These are phyloP conservation scores for Stegana nigrithorax DNA, from an alignment of 2,888 invertebrate species.

Conservation along the genomic window DNA sequence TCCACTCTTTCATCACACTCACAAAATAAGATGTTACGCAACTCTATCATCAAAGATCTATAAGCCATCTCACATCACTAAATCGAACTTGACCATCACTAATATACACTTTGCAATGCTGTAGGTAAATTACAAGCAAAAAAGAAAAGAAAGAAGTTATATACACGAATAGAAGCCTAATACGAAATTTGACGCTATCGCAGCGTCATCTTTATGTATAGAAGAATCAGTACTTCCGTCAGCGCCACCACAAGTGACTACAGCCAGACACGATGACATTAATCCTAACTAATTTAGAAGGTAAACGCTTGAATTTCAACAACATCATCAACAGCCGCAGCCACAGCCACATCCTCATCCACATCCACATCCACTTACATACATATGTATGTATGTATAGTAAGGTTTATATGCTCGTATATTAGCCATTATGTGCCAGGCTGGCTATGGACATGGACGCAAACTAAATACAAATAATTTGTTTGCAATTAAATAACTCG, in stretches of 20 bases:
- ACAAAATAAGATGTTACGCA: no score
- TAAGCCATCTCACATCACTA: no score
- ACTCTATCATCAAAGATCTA: no score
- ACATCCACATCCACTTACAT: no score
- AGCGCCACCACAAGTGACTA: slow-evolving; percentile 20
- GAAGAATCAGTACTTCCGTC: slow-evolving; percentile 52
- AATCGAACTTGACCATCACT: neutral
- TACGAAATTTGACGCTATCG: slow-evolving; percentile 30
- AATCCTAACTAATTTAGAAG: slow-evolving; percentile 57
- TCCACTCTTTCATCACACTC: no score
- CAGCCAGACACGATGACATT: slow-evolving; percentile 34
- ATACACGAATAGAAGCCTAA: slow-evolving; percentile 21
- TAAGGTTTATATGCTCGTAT: no score
- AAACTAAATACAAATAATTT: slow-evolving; percentile 40
- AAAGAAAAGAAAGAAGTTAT: slow-evolving; percentile 38
- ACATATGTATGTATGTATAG: no score
- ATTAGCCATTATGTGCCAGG: slow-evolving; percentile 37
- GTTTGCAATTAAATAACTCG: slow-evolving; percentile 61
- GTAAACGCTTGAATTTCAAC: slow-evolving; percentile 57
- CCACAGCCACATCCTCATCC: slow-evolving; percentile 32
- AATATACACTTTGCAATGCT: slow-evolving; percentile 29
- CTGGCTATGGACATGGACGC: neutral
- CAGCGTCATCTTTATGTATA: slow-evolving; percentile 33
- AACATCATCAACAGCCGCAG: slow-evolving; percentile 48
- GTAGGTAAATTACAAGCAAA: slow-evolving; percentile 48